These are phyloP conservation scores for Motacilla alba DNA, from an alignment of 2,113 vertebrate species.

Conservation along the genomic window DNA sequence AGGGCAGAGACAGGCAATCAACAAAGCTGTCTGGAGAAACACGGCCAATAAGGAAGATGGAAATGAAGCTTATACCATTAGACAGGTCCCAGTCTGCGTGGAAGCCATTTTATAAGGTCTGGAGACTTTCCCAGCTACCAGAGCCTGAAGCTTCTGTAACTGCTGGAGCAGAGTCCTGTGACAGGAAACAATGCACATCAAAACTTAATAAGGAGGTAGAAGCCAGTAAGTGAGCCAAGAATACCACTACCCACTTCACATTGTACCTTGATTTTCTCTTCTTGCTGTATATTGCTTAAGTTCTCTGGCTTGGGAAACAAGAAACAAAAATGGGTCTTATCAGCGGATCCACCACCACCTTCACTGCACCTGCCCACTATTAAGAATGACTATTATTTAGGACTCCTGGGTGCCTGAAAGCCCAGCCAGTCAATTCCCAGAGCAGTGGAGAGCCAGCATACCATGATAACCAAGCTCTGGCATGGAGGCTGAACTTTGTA, in stretches of 20 bases:
- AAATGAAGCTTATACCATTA: constrained; percentile 78
- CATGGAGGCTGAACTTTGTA: background rate
- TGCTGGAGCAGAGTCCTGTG: constrained; percentile 87
- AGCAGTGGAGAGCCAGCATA: background rate
- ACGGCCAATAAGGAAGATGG: background rate
- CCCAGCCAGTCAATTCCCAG: background rate
- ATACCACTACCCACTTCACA: background rate
- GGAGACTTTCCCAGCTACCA: constrained; percentile 86
- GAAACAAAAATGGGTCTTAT: background rate
- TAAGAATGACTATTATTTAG: background rate
- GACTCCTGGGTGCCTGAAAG: background rate
- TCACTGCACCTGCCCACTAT: background rate
- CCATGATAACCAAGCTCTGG: background rate
- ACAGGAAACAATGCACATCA: constrained; percentile 9
- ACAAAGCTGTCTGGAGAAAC: background rate
- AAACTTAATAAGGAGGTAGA: background rate
- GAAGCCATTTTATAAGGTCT: constrained; percentile 88
- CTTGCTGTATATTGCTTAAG: background rate
- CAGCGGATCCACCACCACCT: background rate
- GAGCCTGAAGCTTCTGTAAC: constrained; percentile 86
- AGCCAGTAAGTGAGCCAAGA: background rate
- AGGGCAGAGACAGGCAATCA: background rate
- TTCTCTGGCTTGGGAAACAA: background rate
- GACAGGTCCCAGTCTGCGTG: constrained; percentile 88
- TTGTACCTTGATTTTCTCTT: background rate